These are phyloP conservation scores for Yoshiicerus persimilis DNA, from an alignment of 1,140 invertebrate genomes.

Conservation along the genomic window DNA sequence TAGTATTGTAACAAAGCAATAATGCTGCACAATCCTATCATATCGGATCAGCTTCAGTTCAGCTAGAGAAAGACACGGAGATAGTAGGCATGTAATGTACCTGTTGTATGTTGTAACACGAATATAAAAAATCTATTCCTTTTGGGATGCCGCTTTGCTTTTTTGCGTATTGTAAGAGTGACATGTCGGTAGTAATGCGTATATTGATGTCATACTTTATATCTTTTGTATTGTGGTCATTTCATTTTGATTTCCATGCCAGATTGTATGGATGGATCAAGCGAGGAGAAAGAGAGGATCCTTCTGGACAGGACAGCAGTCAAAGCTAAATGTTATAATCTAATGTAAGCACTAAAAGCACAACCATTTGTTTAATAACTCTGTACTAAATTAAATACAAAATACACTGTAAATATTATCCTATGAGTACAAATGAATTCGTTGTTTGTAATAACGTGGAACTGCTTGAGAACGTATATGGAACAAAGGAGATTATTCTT, in stretches of 20 bases:
- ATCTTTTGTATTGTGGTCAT: constrained; percentile 29
- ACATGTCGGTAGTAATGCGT: constrained; percentile 47
- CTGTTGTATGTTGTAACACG: constrained; percentile 11
- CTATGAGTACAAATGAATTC: background rate
- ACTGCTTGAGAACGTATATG: too few relatives aligned
- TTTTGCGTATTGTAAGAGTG: constrained; percentile 41
- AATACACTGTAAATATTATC: background rate
- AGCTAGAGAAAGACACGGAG: background rate
- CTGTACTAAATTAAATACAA: background rate
- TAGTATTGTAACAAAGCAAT: constrained; percentile 5
- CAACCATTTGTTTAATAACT: background rate
- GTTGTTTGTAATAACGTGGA: background rate
- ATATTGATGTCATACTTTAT: constrained; percentile 47
- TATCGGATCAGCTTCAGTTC: background rate
- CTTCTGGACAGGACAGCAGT: background rate
- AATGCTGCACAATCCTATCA: background rate
- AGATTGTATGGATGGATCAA: background rate
- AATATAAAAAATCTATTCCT: constrained; percentile 11
- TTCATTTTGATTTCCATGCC: constrained; percentile 31
- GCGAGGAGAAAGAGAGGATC: background rate
- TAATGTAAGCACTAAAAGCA: background rate
- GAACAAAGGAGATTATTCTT: too few relatives aligned
- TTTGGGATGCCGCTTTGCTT: constrained; percentile 16
- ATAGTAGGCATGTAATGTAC: background rate
- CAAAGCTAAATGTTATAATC: background rate